Percentiles rank a stretch among this genome's conserved stretches.
These are phyloP conservation scores for Rhagologus leucostigma DNA, from an alignment of 2,113 vertebrate genomes.

Conservation along the genomic window DNA sequence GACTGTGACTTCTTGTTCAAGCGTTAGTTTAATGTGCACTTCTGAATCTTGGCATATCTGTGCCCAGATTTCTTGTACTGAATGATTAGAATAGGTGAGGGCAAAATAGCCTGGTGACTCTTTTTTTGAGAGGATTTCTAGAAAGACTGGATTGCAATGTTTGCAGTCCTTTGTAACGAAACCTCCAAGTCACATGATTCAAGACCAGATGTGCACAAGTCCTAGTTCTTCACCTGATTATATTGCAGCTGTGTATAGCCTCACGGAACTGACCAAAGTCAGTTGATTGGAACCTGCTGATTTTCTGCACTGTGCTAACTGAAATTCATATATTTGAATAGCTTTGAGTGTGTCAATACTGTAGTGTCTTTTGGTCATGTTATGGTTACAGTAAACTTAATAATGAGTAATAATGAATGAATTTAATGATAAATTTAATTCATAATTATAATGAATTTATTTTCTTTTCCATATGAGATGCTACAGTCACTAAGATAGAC, in stretches of 20 bases:
- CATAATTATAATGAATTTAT: not conserved
- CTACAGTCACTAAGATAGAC: not conserved
- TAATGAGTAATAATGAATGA: not conserved
- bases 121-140: not conserved
- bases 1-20: not conserved
- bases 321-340: not conserved
- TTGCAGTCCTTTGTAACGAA: not conserved
- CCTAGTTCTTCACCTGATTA: not conserved
- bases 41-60: rapidly evolving
- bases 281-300: not conserved
- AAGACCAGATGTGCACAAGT: not conserved
- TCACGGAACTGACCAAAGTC: not conserved
- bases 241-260: not conserved
- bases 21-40: rapidly evolving
- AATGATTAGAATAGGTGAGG: too few relatives aligned
- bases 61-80: rapidly evolving
- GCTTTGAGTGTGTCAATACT: not conserved
- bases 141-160: not conserved
- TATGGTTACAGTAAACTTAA: not conserved
- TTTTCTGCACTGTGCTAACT: not conserved
- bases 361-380: not conserved
- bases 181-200: not conserved
- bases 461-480: not conserved
- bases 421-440: not conserved
- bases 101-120: not conserved